Percentiles rank a stretch among this genome's conserved stretches.
Conservation (phyloP, 2,113 vertebrate genomes). For the Anoplopoma fimbria region DNA sequence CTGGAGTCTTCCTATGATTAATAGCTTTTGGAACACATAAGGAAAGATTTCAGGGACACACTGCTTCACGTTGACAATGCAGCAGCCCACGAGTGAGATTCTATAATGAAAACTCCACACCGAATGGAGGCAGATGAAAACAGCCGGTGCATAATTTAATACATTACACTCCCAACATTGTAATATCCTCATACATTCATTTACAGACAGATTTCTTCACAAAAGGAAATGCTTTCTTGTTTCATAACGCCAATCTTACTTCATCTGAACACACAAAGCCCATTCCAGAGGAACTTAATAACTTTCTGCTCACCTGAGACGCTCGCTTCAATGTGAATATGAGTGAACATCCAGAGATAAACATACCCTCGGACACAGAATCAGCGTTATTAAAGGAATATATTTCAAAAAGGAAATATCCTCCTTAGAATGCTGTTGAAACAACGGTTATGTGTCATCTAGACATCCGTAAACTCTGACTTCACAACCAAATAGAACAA, state of each 20-base stretch:
- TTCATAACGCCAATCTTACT: constrained; percentile 16
- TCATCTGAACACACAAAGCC: constrained; percentile 7
- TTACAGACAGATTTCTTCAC: constrained; percentile 5
- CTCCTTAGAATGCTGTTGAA: background rate
- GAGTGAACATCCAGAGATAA: constrained; percentile 47
- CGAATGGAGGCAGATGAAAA: constrained; percentile 43
- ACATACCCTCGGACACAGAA: background rate
- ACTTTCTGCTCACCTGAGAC: constrained; percentile 60
- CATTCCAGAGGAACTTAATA: constrained; percentile 22
- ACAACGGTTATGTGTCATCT: background rate
- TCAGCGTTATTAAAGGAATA: background rate
- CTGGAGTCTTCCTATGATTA: constrained; percentile 39
- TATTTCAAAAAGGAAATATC: background rate
- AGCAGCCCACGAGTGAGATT: constrained; percentile 1
- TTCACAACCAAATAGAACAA: background rate
- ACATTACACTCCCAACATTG: constrained; percentile 14
- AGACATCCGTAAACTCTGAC: background rate
- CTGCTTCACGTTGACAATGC: background rate
- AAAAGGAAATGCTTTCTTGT: constrained; percentile 17
- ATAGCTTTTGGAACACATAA: constrained; percentile 20
- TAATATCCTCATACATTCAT: constrained; percentile 6
- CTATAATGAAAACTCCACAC: constrained; percentile 31
- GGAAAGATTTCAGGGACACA: constrained; percentile 25
- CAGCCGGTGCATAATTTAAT: constrained; percentile 31
- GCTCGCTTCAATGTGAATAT: constrained; percentile 5